Evolutionary conservation across 2,113 vertebrate genomes (phyloP).

Genomic region (Perccottus glenii): DNA sequence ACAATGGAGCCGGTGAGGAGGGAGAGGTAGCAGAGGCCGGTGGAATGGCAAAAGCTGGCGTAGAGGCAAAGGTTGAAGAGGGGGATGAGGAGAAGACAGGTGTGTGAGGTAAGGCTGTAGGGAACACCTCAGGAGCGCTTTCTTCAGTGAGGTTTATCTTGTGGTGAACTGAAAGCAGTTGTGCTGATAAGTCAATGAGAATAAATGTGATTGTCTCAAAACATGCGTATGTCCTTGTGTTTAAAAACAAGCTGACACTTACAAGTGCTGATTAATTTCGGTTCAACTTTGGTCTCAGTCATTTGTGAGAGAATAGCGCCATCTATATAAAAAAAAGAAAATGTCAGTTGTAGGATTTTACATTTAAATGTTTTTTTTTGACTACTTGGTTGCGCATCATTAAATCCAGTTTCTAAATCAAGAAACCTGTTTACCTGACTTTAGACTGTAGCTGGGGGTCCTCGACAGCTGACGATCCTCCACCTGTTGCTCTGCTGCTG

Average conservation of each 20-base stretch:
- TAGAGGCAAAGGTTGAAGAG: background rate
- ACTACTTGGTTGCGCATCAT: background rate
- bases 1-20: slow-evolving; percentile 19
- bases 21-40: slow-evolving; percentile 4
- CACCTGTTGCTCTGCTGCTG: background rate
- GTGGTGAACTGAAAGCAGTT: slow-evolving; percentile 59
- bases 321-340: slow-evolving; percentile 59
- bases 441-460: slow-evolving; percentile 63
- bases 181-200: background rate
- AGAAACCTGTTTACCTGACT: slow-evolving; percentile 56
- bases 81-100: slow-evolving; percentile 24
- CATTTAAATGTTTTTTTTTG: background rate
- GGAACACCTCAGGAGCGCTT: slow-evolving; percentile 25
- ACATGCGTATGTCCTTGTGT: background rate
- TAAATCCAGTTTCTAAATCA: background rate
- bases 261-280: slow-evolving; percentile 56
- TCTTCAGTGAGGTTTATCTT: slow-evolving; percentile 62
- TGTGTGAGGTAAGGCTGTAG: slow-evolving; percentile 4
- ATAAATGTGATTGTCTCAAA: background rate
- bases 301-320: slow-evolving; percentile 75
- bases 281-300: slow-evolving; percentile 29
- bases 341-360: background rate
- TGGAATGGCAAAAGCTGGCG: slow-evolving; percentile 7
- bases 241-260: slow-evolving; percentile 39
- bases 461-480: slow-evolving; percentile 3